These are phyloP conservation scores for Ooceraea biroi DNA, from an alignment of 1,140 invertebrate genomes.

Conservation along the genomic window DNA sequence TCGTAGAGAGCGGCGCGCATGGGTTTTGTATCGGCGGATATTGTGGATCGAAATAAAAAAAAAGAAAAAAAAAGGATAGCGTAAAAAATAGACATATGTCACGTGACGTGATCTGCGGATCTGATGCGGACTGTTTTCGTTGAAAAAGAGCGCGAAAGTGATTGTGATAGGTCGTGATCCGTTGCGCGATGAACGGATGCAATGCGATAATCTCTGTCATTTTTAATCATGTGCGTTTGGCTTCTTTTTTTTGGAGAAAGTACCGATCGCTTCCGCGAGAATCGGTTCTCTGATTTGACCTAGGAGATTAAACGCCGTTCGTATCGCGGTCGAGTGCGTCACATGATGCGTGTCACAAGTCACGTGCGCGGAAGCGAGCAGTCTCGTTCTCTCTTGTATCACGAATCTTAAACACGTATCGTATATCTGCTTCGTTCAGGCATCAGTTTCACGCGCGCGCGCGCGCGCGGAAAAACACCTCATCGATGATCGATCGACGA, in stretches of 20 bases:
- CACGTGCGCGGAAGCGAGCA: constrained; percentile 4
- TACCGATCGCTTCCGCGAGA: constrained; percentile 1
- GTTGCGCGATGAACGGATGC: background rate
- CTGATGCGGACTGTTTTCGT: background rate
- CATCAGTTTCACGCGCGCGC: constrained; percentile 10
- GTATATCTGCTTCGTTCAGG: constrained; percentile 16
- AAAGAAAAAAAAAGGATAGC: background rate
- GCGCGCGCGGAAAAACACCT: constrained; percentile 1
- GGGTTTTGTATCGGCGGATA: background rate
- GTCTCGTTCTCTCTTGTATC: background rate
- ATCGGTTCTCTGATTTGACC: background rate
- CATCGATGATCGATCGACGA: constrained; percentile 21
- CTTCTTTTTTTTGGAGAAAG: background rate
- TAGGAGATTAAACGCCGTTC: no score
- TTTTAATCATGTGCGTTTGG: background rate
- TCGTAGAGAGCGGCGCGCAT: background rate
- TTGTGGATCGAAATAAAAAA: background rate
- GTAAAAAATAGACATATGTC: background rate
- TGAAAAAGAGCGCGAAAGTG: no score
- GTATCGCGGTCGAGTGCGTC: no score
- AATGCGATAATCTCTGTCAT: background rate
- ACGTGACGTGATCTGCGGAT: background rate
- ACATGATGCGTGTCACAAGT: no score
- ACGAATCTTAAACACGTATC: background rate
- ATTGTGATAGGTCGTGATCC: background rate